Evolutionary conservation across 2,888 invertebrate species (phyloP).

Genomic region (Apodemia mormo): DNA sequence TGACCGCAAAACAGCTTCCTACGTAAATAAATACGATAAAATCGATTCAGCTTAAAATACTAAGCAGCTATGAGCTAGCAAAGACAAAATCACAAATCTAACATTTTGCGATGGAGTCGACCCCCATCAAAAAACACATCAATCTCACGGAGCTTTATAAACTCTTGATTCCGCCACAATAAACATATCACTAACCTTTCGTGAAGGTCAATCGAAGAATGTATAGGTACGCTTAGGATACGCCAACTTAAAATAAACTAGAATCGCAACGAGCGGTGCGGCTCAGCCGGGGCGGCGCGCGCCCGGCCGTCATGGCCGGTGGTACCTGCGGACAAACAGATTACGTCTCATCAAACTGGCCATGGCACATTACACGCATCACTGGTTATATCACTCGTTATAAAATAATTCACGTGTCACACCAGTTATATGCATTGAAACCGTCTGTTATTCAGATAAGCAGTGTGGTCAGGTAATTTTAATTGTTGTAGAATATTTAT

Average conservation of each 20-base stretch:
- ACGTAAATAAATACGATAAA: conserved; percentile 65
- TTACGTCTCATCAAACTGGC: too few relatives aligned
- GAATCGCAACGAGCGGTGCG: conserved; percentile 68
- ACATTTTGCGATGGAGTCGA: conserved; percentile 44
- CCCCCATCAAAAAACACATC: conserved; percentile 8
- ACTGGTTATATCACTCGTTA: too few relatives aligned
- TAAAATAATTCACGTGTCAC: too few relatives aligned
- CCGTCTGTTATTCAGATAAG: too few relatives aligned
- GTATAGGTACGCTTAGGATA: conserved; percentile 79
- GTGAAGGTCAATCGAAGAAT: conserved; percentile 80
- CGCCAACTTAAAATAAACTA: conserved; percentile 69
- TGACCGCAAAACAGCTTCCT: conserved; percentile 57
- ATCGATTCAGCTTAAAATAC: conserved; percentile 73
- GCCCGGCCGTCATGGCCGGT: conserved; percentile 79
- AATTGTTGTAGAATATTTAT: too few relatives aligned
- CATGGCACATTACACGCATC: too few relatives aligned
- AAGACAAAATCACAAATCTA: conserved; percentile 74
- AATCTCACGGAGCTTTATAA: conserved; percentile 60
- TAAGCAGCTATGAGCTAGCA: conserved; percentile 73
- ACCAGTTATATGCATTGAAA: too few relatives aligned
- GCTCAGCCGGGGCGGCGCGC: conserved; percentile 7
- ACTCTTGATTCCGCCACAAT: conserved; percentile 64
- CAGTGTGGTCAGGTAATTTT: too few relatives aligned
- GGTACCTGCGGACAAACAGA: conserved; percentile 59
- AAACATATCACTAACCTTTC: conserved; percentile 81